Base-by-base conservation (phyloP, 2,888 invertebrate genomes). In the Uloborus plumipes region DNA sequence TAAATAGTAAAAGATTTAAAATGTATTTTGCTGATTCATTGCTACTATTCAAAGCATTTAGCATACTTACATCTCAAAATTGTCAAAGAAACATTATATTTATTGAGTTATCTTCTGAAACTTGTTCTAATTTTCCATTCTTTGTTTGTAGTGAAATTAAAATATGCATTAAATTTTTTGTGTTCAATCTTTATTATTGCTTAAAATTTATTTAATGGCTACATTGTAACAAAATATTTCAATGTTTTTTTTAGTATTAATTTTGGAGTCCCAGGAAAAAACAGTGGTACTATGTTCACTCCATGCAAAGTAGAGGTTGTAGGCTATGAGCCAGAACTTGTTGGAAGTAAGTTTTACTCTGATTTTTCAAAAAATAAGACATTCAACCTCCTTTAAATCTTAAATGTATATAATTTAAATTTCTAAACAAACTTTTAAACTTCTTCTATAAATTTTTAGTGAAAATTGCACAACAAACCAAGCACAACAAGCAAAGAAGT, bases 251-350 rank as follows among this genome's bases (percentile, higher is more conserved):
- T 53, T 47, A 86, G 85, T 15, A 84, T 83, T 18, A 71, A 84
- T 7, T 86, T 86, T 84, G 99, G 99, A 61, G 97, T 99, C 62
- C 99, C 98, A 64, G 94, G 94, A 85, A 96, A 96, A 86, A 84
- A 79, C 50, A 75, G 96, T 88, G 97, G 98, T 85, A 94, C 94
- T 89, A 96, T 97, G 97, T 99, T 99, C 90, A 97, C 98, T 0
- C 97, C 98, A 39, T 94, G 98, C 49, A 86, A 85, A 53, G 95
- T 98, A 13, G 94, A 95, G 87, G 92, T 97, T 78, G 78, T 85
- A 47, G 94, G 94, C 87, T 98, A 98, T 88, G 96, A 97, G 88
- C 97, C 99, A 1, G 99, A 99, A 88, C 89, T 91, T 85, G 92
- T 92, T 80, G 92, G 92, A 85, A 70, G 84, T 84, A 78, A 74